Percentiles rank a stretch among this genome's conserved stretches.
Conservation (phyloP, 2,113 vertebrate species). For the Oostethus manadensis region DNA sequence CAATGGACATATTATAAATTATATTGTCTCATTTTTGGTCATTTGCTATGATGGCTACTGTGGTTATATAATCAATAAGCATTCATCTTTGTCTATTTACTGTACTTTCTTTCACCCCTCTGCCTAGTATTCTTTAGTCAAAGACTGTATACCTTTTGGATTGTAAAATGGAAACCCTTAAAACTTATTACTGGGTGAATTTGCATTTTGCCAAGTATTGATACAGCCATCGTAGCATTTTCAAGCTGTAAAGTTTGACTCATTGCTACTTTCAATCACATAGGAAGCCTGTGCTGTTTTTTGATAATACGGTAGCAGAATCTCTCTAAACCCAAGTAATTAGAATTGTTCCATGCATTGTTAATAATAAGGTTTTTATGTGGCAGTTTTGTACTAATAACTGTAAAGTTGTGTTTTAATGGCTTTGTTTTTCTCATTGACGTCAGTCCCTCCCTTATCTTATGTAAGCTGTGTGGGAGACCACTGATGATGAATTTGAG, state of each 20-base stretch:
- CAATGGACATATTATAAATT: not conserved
- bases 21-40: not conserved
- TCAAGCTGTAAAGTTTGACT: constrained; percentile 5
- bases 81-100: constrained; percentile 14
- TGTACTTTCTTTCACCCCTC: constrained; percentile 12
- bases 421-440: constrained; percentile 37
- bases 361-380: not conserved
- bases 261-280: constrained; percentile 1
- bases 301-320: not conserved
- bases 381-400: not conserved
- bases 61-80: constrained; percentile 14
- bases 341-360: constrained; percentile 1
- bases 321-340: constrained; percentile 21
- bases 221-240: constrained; percentile 21
- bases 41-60: not conserved
- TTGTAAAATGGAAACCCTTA: constrained; percentile 8
- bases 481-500: constrained; percentile 39
- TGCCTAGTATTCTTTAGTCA: not conserved
- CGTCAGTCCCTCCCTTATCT: constrained; percentile 49
- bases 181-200: not conserved
- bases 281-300: not conserved
- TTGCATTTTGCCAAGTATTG: constrained; percentile 5
- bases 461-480: constrained; percentile 63
- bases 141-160: constrained; percentile 2
- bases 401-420: constrained; percentile 31